Evolutionary conservation across 2,797 vertebrate genomes (phyloP).

Genomic region (Petrocephalus sullivani): DNA sequence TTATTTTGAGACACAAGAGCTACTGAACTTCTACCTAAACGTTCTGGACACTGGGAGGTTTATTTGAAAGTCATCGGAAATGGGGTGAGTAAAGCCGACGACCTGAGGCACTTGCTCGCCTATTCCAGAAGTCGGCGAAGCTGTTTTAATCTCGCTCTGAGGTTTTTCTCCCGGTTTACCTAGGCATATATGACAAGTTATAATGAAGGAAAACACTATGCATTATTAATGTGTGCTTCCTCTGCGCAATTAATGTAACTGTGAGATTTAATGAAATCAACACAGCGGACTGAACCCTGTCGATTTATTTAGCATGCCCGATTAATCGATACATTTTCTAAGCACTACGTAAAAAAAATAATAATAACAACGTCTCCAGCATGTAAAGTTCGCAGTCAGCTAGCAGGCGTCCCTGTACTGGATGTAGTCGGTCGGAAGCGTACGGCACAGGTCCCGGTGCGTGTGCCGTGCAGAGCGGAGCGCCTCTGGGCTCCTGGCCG

Average conservation of each 20-base stretch:
- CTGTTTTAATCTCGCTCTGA: neutral
- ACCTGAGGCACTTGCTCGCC: neutral
- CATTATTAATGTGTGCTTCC: neutral
- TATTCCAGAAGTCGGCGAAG: neutral
- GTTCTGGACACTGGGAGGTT: constrained; percentile 37
- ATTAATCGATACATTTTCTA: neutral
- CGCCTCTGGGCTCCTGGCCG: neutral
- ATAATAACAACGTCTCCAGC: no score
- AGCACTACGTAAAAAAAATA: neutral
- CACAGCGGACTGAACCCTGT: neutral
- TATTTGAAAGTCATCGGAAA: constrained; percentile 55
- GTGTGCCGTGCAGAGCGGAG: neutral
- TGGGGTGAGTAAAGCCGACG: constrained; percentile 63
- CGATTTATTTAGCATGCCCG: neutral
- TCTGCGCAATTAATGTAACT: neutral
- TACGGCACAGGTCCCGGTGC: neutral
- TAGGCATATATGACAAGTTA: neutral
- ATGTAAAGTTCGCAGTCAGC: neutral
- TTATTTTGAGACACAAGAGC: constrained; percentile 23
- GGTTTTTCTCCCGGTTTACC: neutral
- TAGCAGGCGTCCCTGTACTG: neutral
- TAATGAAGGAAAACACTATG: neutral
- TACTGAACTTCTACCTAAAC: neutral
- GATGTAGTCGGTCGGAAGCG: neutral
- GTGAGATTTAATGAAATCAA: constrained; percentile 8